Evolutionary conservation across 2,113 vertebrate species (phyloP).

Genomic region (Furnarius figulus): DNA sequence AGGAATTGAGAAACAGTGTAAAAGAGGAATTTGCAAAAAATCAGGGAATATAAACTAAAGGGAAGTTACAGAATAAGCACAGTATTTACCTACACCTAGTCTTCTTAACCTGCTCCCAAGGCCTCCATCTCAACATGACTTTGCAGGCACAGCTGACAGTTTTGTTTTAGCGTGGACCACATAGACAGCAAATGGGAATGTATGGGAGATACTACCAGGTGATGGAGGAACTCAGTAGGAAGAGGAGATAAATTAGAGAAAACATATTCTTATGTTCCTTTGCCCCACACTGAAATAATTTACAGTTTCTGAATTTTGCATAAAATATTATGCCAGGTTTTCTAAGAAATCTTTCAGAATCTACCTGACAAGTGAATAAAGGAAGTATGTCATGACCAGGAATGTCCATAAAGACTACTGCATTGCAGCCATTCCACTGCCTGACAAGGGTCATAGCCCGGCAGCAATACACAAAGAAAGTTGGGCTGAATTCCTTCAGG

Average conservation of each 20-base stretch:
- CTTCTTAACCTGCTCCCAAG: neutral
- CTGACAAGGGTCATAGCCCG: neutral
- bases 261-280: neutral
- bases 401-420: neutral
- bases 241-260: neutral
- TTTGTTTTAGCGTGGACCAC: neutral
- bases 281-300: neutral
- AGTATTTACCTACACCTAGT: neutral
- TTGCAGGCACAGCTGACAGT: neutral
- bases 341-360: neutral
- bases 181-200: neutral
- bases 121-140: neutral
- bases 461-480: neutral
- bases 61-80: neutral
- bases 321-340: neutral
- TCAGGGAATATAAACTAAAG: neutral
- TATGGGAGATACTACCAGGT: neutral
- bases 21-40: neutral
- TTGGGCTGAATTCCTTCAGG: neutral
- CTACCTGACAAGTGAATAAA: neutral
- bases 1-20: neutral
- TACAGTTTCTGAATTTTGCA: neutral
- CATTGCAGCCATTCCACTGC: neutral
- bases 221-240: neutral
- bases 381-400: neutral